Base-by-base conservation (phyloP, 2,888 invertebrate genomes). In the Lochmaea crataegi region DNA sequence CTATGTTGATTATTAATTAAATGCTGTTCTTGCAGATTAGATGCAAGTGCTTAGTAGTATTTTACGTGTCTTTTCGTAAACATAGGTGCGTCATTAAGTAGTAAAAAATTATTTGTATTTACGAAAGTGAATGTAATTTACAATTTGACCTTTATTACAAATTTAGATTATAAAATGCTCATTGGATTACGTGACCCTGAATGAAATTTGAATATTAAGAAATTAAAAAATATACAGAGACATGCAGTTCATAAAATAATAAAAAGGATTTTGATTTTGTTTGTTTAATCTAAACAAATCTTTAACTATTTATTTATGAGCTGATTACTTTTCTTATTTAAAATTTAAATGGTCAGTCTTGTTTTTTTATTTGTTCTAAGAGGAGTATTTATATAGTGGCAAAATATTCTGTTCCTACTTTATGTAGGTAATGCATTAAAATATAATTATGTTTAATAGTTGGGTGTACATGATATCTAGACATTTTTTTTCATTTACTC, bases 51-150 rank as follows among this genome's bases (percentile, higher is more conserved):
- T 48, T 48, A 22, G 12, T 32, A 6, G 10, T 38, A 60, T 48
- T 63, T 69, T 63, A 11, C 53, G 48, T 56, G 64, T 69, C 4
- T 32, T 69, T 57, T 57, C 11, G 26, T 57, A 64, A 16, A 70
- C 41, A 61, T 61, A 57, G 57, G 64, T 70, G 64, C 70, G 70
- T 70, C 70, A 70, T 64, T 64, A 57, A 22, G 9, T 26, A 70
- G 18, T 63, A 61, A 38, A n/a, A 69, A 41, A 16, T 48, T 6
- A 65, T 51, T 22, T 22, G n/a, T 68, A 32, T 68, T 45, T 68
- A 22, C 11, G 18, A 61, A 68, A 60, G 42, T 12, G 68, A 61
- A 56, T 66, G 56, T 38, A 41, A 56, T 58, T 45, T 68, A 48
- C 48, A 41, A 56, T 58, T 53, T 70, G 60, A 65, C 56, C 70